Evolutionary conservation across 2,888 invertebrate species (phyloP).

Genomic region (Leucozona laternaria): DNA sequence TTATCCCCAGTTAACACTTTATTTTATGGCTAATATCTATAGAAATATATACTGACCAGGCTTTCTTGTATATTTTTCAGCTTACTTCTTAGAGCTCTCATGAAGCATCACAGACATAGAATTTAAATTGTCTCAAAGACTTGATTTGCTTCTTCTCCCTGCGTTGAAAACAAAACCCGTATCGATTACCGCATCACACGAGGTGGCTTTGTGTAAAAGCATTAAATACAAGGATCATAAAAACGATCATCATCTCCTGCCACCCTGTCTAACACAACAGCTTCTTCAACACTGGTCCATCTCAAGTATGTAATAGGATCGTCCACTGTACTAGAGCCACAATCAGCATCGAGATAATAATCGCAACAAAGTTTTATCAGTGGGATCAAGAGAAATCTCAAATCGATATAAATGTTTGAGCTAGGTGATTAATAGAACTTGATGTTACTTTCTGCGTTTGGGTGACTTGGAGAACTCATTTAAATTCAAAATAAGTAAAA

Average conservation of each 20-base stretch:
- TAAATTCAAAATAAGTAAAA: constrained; percentile 40
- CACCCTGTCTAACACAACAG: not conserved
- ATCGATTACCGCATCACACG: constrained; percentile 50
- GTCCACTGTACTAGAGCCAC: constrained; percentile 54
- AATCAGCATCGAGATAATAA: constrained; percentile 59
- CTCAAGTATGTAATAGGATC: constrained; percentile 47
- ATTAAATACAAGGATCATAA: constrained; percentile 51
- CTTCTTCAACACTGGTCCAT: not conserved
- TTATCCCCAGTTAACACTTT: constrained; percentile 24
- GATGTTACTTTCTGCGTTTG: not conserved
- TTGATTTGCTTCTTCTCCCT: not conserved
- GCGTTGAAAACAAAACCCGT: constrained; percentile 31
- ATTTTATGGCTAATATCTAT: not conserved
- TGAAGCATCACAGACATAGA: not conserved
- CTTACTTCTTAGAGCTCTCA: constrained; percentile 35
- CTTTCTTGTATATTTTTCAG: not conserved
- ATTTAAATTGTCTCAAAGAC: not conserved
- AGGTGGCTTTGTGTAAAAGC: constrained; percentile 10
- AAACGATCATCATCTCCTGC: constrained; percentile 34
- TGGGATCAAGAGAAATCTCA: constrained; percentile 46
- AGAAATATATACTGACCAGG: not conserved
- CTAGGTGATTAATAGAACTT: constrained; percentile 57
- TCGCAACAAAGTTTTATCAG: constrained; percentile 37
- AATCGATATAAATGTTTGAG: constrained; percentile 60
- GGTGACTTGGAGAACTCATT: constrained; percentile 32